phyloP scores from a whole-genome alignment of 2,113 vertebrate species.

The Sterrhoptilus dennistouni region DNA sequence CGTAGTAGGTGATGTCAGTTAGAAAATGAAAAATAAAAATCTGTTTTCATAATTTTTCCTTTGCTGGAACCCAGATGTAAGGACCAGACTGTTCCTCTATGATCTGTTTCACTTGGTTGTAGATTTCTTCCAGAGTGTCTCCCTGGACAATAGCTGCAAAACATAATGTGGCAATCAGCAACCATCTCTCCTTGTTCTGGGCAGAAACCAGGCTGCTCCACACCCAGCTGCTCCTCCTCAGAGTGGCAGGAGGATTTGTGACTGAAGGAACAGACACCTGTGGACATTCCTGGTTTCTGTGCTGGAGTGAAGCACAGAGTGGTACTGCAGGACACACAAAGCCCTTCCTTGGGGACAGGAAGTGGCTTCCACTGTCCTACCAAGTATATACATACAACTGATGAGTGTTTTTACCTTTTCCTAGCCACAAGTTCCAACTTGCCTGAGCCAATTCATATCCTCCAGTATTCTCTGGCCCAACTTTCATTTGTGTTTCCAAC shows the following conservation, averaged over 20 bases:
- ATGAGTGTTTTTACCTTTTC: neutral
- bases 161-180: conserved; percentile 55
- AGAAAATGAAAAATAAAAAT: conserved; percentile 64
- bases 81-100: conserved; percentile 97
- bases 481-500: neutral
- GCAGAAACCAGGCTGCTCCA: neutral
- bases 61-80: conserved; percentile 95
- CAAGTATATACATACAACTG: neutral
- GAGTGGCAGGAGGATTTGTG: neutral
- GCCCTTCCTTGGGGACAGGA: neutral
- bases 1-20: conserved; percentile 69
- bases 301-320: neutral
- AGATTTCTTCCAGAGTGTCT: conserved; percentile 97
- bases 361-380: neutral
- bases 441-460: neutral
- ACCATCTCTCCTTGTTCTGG: rapidly evolving
- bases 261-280: neutral
- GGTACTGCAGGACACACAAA: neutral
- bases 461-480: neutral
- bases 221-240: neutral
- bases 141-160: conserved; percentile 93
- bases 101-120: conserved; percentile 95
- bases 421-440: neutral
- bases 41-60: conserved; percentile 93
- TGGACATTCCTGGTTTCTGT: neutral